Conservation (phyloP, 1,140 invertebrate species). For the Spodoptera frugiperda region DNA sequence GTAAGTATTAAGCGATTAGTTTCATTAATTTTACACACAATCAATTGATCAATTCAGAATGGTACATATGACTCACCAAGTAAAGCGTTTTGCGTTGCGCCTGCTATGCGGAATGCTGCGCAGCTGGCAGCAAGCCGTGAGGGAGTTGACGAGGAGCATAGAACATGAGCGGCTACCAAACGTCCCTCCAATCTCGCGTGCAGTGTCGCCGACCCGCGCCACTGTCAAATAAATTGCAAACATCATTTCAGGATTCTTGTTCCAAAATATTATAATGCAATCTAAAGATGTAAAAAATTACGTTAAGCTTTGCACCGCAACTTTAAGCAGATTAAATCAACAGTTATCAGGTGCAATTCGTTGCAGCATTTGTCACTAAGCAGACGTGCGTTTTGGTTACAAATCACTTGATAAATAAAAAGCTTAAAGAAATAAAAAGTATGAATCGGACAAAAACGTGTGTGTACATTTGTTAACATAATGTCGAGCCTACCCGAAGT, state of each 20-base stretch:
- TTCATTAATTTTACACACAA: conserved; percentile 17
- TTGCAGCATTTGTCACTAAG: conserved; percentile 49
- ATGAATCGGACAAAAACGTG: conserved; percentile 28
- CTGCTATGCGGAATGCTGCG: conserved; percentile 80
- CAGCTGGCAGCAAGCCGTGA: conserved; percentile 74
- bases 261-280: conserved; percentile 43
- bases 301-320: conserved; percentile 44
- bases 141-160: conserved; percentile 72
- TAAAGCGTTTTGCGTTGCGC: conserved; percentile 72
- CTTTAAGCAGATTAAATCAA: conserved; percentile 54
- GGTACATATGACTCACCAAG: conserved; percentile 62
- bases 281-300: conserved; percentile 41
- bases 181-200: conserved; percentile 75
- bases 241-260: conserved; percentile 35
- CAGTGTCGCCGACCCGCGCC: conserved; percentile 77
- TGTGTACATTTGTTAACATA: conserved; percentile 47
- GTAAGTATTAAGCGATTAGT: conserved; percentile 18
- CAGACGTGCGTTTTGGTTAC: conserved; percentile 41
- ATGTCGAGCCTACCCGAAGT: conserved; percentile 32
- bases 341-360: conserved; percentile 49
- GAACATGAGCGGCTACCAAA: conserved; percentile 75
- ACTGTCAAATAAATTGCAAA: conserved; percentile 62
- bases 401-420: conserved; percentile 48
- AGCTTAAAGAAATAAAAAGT: conserved; percentile 41
- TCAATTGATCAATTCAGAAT: neutral